Evolutionary conservation across 2,113 vertebrate genomes (phyloP).

Genomic region (Sturnus vulgaris): DNA sequence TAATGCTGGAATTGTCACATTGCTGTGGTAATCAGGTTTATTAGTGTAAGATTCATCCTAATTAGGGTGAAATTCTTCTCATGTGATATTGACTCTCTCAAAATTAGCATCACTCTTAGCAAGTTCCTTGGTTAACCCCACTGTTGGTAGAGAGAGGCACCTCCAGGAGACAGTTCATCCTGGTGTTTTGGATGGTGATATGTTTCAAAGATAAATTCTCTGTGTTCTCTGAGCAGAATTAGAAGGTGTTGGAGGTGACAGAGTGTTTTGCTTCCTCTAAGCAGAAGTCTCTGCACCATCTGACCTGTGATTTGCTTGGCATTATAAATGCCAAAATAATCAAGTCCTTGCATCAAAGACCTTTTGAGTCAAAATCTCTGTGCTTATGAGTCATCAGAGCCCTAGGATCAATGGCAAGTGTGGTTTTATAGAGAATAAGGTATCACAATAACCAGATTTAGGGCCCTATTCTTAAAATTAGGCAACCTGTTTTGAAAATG

Average conservation of each 20-base stretch:
- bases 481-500: not conserved
- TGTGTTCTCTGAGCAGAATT: not conserved
- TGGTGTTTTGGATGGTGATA: not conserved
- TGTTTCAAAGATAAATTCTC: not conserved
- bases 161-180: not conserved
- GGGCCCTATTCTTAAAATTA: not conserved
- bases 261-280: not conserved
- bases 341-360: not conserved
- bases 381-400: not conserved
- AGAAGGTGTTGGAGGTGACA: not conserved
- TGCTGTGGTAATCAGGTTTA: not conserved
- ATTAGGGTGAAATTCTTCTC: not conserved
- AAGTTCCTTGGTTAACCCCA: not conserved
- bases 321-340: not conserved
- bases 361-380: not conserved
- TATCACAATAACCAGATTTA: not conserved
- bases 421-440: not conserved
- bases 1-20: not conserved
- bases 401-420: not conserved
- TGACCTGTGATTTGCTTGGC: not conserved
- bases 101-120: not conserved
- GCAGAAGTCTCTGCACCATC: not conserved
- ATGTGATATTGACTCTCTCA: not conserved
- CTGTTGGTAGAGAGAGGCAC: not conserved
- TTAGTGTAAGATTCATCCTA: not conserved